Evolutionary conservation across 2,113 vertebrate genomes (phyloP).

Genomic region (Zapornia atra): DNA sequence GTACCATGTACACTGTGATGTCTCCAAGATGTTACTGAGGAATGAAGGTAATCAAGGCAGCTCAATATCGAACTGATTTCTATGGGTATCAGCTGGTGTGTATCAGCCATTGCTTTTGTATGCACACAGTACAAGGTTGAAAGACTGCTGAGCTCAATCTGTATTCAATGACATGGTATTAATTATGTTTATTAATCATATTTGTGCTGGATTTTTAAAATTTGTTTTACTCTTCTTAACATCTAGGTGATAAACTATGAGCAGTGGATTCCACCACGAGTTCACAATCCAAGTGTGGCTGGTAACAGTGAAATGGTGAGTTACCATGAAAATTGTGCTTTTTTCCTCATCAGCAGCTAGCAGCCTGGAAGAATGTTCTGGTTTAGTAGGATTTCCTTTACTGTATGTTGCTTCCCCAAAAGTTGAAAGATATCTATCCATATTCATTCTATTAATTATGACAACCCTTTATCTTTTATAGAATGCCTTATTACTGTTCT

Average conservation of each 20-base stretch:
- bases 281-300: not conserved
- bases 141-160: not conserved
- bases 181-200: not conserved
- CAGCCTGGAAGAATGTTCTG: not conserved
- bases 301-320: constrained; percentile 58
- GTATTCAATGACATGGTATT: not conserved
- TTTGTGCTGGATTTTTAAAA: not conserved
- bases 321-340: not conserved
- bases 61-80: not conserved
- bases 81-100: not conserved
- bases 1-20: not conserved
- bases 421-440: not conserved
- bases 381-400: not conserved
- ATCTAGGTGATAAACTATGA: constrained; percentile 64
- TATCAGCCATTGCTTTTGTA: not conserved
- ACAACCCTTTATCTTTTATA: not conserved
- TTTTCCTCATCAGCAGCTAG: not conserved
- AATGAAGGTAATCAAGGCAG: not conserved
- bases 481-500: not conserved
- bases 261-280: constrained; percentile 66
- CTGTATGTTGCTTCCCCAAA: not conserved
- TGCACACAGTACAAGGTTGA: not conserved
- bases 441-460: not conserved
- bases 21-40: not conserved
- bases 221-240: not conserved